A percentile compares a stretch with the other conserved stretches of the same genome.
phyloP scores from a whole-genome alignment of 1,140 invertebrate genomes.

The Macrosteles quadrilineatus region DNA sequence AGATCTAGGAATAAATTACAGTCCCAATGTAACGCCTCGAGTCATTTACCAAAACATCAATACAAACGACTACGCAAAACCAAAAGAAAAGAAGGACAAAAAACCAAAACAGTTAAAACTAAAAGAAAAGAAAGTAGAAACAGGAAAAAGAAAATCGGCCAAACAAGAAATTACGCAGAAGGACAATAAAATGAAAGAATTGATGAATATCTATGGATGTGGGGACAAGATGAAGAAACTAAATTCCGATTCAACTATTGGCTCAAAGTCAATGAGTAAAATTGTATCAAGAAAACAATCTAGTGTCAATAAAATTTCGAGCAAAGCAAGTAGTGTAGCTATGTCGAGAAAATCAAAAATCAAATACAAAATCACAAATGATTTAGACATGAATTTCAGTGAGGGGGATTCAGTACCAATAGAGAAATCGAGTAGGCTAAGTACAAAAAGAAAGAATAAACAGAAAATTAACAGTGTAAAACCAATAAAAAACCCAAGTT shows the following conservation, averaged over 20 bases:
- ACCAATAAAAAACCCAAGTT: background rate
- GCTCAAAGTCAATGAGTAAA: background rate
- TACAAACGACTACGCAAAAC: too few relatives aligned
- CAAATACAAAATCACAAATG: background rate
- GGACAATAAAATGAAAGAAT: background rate
- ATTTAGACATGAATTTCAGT: background rate
- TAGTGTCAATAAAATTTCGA: background rate
- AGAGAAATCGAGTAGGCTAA: background rate
- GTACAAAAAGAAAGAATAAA: conserved; percentile 1
- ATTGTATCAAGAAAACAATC: background rate
- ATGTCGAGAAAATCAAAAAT: background rate
- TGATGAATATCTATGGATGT: conserved; percentile 16
- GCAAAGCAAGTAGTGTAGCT: background rate
- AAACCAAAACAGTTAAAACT: background rate
- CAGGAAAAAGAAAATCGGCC: background rate
- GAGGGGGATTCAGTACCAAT: background rate
- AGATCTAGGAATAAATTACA: background rate
- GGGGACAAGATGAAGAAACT: background rate
- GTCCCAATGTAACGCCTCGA: background rate
- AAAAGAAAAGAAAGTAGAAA: background rate
- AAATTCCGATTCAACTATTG: background rate
- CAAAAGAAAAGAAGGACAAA: conserved; percentile 4
- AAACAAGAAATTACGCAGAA: background rate
- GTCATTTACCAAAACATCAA: background rate
- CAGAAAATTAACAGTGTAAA: background rate